Evolutionary conservation across 2,797 vertebrate species (phyloP).

Genomic region (Xiphorhynchus erythropygius): DNA sequence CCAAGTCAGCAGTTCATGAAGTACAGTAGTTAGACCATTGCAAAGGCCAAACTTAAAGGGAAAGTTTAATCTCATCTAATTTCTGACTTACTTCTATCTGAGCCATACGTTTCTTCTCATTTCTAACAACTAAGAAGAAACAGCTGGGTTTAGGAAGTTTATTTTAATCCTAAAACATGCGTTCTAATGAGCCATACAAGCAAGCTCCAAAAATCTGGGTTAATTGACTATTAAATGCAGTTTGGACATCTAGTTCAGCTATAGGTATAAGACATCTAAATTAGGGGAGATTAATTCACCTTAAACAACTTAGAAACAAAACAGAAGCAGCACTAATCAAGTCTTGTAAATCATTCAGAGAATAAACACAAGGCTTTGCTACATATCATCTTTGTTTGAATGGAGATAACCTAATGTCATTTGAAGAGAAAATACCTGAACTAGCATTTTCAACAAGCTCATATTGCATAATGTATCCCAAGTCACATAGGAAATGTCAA

Average conservation of each 20-base stretch:
- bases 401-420: neutral
- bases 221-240: neutral
- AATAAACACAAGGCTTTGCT: slow-evolving; percentile 18
- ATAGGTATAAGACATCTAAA: neutral
- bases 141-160: neutral
- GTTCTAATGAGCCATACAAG: neutral
- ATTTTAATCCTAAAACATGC: neutral
- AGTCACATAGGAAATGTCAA: slow-evolving; percentile 50
- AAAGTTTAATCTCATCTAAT: neutral
- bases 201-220: neutral
- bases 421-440: slow-evolving; percentile 36
- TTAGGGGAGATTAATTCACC: neutral
- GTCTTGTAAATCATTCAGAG: slow-evolving; percentile 1
- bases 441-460: slow-evolving; percentile 10
- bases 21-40: neutral
- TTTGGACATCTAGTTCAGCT: neutral
- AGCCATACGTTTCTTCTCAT: neutral
- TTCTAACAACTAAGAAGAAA: neutral
- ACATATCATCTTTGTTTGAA: neutral
- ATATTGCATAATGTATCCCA: neutral
- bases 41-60: neutral
- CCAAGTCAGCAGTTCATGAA: neutral
- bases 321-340: neutral
- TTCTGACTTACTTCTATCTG: neutral
- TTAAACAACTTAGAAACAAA: neutral